Conservation (phyloP, 2,797 vertebrate genomes). For the Poecile montanus region DNA sequence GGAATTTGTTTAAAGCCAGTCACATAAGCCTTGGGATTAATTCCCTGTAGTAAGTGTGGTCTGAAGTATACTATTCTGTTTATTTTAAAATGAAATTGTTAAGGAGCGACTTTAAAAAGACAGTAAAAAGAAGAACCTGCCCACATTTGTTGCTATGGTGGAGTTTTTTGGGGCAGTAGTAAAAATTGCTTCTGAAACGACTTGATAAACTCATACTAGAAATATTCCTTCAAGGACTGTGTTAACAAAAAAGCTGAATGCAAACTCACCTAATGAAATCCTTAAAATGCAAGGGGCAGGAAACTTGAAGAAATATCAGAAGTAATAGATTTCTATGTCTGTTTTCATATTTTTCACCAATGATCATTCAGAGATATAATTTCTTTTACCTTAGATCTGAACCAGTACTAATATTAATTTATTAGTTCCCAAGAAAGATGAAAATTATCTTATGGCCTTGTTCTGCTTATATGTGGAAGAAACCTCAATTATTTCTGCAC, state of each 20-base stretch:
- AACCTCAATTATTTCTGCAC: neutral
- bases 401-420: neutral
- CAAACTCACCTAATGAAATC: neutral
- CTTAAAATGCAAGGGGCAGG: neutral
- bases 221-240: neutral
- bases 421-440: neutral
- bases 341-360: neutral
- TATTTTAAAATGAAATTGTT: neutral
- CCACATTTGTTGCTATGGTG: neutral
- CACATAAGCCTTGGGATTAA: neutral
- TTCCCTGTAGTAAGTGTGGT: accelerated
- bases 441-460: neutral
- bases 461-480: neutral
- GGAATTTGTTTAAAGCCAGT: neutral
- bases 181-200: neutral
- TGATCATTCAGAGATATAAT: neutral
- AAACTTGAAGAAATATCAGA: neutral
- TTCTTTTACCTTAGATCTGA: neutral
- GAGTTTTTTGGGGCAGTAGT: accelerated
- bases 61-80: neutral
- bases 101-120: neutral
- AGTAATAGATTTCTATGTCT: neutral
- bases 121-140: neutral
- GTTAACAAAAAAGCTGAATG: neutral
- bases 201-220: neutral